Percentiles rank a stretch among this genome's conserved stretches.
Evolutionary conservation across 2,888 invertebrate species (phyloP).

Genomic region (Drosophila neotestacea): DNA sequence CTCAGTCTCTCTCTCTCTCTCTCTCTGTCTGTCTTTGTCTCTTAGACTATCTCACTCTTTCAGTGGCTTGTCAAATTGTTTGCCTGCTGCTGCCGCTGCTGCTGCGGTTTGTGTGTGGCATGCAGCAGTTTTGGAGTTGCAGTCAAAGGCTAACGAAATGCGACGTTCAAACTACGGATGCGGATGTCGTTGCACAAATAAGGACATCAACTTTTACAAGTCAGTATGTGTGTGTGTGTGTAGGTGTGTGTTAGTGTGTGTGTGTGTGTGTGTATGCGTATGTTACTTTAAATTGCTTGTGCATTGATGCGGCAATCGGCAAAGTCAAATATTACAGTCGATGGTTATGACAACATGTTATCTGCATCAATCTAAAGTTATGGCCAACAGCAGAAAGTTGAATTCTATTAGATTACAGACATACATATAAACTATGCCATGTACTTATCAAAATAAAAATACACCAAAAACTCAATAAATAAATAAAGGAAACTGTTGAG

Average conservation of each 20-base stretch:
- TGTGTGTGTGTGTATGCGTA: conserved; percentile 23
- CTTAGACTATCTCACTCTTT: conserved; percentile 1
- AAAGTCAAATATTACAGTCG: conserved; percentile 45
- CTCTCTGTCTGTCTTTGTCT: background rate
- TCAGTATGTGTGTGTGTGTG: background rate
- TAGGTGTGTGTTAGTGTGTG: conserved; percentile 5
- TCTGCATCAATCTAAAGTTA: conserved; percentile 36
- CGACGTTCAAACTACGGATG: conserved; percentile 36
- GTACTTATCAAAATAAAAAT: no score
- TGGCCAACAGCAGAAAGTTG: conserved; percentile 24
- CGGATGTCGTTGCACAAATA: conserved; percentile 53
- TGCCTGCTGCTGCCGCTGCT: conserved; percentile 16
- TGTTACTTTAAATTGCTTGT: conserved; percentile 54
- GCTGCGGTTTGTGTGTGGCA: conserved; percentile 31
- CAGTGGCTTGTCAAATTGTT: conserved; percentile 34
- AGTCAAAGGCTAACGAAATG: conserved; percentile 58
- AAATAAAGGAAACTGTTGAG: no score
- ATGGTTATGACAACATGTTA: conserved; percentile 47
- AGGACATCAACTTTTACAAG: conserved; percentile 29
- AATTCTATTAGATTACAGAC: conserved; percentile 29
- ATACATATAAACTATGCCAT: conserved; percentile 7
- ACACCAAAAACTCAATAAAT: no score
- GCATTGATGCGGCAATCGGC: conserved; percentile 48
- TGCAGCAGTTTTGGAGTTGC: conserved; percentile 31
- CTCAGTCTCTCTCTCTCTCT: background rate